Conservation (phyloP, 2,888 invertebrate genomes). For the Papilio demoleus region DNA sequence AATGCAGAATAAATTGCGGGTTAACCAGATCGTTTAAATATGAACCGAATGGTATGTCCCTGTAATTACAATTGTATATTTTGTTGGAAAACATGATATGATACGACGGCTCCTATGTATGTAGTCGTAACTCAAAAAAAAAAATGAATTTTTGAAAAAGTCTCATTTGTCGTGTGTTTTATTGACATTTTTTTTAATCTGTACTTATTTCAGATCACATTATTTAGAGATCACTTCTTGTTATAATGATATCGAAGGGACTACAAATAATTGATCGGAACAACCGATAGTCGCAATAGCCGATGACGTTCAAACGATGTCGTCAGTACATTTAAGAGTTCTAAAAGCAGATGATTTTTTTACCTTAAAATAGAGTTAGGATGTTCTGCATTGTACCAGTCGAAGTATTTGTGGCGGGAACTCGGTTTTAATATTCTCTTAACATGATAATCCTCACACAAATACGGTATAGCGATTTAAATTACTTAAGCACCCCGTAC, state of each 20-base stretch:
- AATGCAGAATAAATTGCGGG: constrained; percentile 25
- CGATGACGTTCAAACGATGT: too few relatives aligned
- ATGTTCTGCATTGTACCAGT: neutral
- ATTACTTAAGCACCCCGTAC: constrained; percentile 29
- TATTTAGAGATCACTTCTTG: too few relatives aligned
- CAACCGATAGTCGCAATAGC: too few relatives aligned
- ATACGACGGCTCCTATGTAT: neutral
- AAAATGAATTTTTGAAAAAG: neutral
- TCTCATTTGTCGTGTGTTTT: too few relatives aligned
- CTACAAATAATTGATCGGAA: too few relatives aligned
- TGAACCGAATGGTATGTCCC: constrained; percentile 12
- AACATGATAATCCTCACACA: constrained; percentile 30
- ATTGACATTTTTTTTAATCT: too few relatives aligned
- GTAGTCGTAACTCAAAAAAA: neutral
- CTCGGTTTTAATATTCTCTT: constrained; percentile 25
- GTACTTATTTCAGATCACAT: too few relatives aligned
- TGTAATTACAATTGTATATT: constrained; percentile 15
- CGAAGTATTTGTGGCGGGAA: constrained; percentile 1
- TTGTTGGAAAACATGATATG: neutral
- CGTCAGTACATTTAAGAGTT: too few relatives aligned
- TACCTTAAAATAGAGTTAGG: neutral
- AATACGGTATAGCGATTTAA: constrained; percentile 6
- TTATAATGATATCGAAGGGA: too few relatives aligned
- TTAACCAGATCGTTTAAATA: constrained; percentile 27
- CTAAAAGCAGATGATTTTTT: too few relatives aligned